Percentiles rank a stretch among this genome's conserved stretches.
Evolutionary conservation across 2,888 invertebrate species (phyloP).

Genomic region (Yponomeuta malinellus): DNA sequence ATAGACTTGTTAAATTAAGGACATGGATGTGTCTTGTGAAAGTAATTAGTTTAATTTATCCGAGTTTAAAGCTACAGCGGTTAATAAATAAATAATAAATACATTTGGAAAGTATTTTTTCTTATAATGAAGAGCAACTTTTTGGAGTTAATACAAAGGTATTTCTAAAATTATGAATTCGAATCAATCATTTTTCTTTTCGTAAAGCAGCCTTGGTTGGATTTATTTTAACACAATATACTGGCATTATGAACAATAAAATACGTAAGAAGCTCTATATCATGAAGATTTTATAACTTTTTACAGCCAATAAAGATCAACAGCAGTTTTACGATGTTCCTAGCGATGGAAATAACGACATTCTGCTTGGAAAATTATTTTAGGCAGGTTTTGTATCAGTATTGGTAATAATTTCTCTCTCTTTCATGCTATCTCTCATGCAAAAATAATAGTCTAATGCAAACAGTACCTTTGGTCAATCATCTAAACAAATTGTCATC

Average conservation of each 20-base stretch:
- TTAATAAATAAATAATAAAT: too few relatives aligned
- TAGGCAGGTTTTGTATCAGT: neutral
- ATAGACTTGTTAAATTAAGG: neutral
- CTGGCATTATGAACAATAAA: neutral
- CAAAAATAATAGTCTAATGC: neutral
- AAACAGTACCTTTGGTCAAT: neutral
- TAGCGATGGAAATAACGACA: neutral
- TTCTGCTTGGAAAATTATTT: conserved; percentile 3
- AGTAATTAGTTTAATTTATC: neutral
- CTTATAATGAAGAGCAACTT: too few relatives aligned
- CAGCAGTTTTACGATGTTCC: conserved; percentile 5
- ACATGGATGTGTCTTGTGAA: too few relatives aligned
- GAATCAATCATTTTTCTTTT: neutral
- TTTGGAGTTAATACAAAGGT: too few relatives aligned
- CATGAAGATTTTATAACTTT: neutral
- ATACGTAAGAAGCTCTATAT: neutral
- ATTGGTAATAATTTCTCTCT: too few relatives aligned
- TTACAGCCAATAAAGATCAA: conserved; percentile 7
- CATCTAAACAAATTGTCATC: conserved; percentile 16
- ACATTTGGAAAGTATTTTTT: too few relatives aligned
- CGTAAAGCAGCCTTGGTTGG: neutral
- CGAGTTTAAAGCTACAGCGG: too few relatives aligned
- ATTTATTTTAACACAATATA: neutral
- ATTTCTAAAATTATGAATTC: too few relatives aligned
- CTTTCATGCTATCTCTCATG: too few relatives aligned